Conservation (phyloP, 1,140 invertebrate genomes). For the Pseudomyrmex dendroicus region DNA sequence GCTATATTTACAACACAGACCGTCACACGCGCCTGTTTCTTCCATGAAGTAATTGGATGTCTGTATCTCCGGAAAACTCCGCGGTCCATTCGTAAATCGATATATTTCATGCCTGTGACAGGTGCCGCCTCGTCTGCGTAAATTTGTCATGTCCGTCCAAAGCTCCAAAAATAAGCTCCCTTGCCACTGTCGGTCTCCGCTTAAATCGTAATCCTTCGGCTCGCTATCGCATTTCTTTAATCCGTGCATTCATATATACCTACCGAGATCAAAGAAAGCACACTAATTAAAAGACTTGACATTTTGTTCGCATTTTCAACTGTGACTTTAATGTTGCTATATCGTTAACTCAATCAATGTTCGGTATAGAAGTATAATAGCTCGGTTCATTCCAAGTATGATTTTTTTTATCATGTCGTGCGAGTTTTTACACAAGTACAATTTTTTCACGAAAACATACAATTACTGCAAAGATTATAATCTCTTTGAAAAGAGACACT, state of each 20-base stretch:
- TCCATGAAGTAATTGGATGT: slow-evolving; percentile 56
- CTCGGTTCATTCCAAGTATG: too few species aligned
- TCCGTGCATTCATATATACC: not conserved
- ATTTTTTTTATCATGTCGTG: too few species aligned
- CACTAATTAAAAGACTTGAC: not conserved
- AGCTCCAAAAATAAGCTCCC: slow-evolving; percentile 54
- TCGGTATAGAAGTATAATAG: not conserved
- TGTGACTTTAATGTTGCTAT: not conserved
- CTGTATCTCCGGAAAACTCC: slow-evolving; percentile 45
- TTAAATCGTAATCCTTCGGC: slow-evolving; percentile 34
- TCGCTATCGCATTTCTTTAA: slow-evolving; percentile 37
- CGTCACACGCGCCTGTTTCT: slow-evolving; percentile 16
- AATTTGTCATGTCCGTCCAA: slow-evolving; percentile 50
- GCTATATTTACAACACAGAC: slow-evolving; percentile 34
- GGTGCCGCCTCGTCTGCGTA: slow-evolving; percentile 54
- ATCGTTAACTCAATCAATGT: not conserved
- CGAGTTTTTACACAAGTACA: too few species aligned
- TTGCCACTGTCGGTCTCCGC: not conserved
- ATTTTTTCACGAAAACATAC: slow-evolving; percentile 7
- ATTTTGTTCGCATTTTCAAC: not conserved
- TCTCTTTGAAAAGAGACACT: not conserved
- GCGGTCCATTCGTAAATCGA: slow-evolving; percentile 52
- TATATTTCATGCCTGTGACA: slow-evolving; percentile 54
- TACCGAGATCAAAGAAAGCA: slow-evolving; percentile 1
- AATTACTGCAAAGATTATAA: not conserved